Percentiles rank a stretch among this genome's conserved stretches.
phyloP scores from a whole-genome alignment of 2,888 invertebrate species.

The Physocephala rufipes region DNA sequence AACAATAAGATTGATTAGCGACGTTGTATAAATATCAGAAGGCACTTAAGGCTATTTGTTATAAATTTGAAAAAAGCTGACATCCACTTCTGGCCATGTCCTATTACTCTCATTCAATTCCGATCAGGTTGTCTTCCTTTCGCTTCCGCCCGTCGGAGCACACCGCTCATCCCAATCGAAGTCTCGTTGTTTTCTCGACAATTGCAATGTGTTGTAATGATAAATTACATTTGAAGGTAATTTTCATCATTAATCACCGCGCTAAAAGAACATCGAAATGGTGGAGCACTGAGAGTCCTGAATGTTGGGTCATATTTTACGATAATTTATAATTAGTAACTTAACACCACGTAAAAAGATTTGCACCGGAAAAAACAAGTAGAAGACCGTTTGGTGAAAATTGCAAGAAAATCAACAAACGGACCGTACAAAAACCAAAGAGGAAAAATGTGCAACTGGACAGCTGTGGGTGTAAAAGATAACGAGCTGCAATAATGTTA shows the following conservation, averaged over 20 bases:
- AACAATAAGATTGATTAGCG: slow-evolving; percentile 27
- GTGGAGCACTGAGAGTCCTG: not conserved
- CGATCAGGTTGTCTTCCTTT: not conserved
- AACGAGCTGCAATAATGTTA: slow-evolving; percentile 20
- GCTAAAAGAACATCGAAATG: slow-evolving; percentile 1
- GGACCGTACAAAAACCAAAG: not conserved
- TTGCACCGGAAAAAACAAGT: not conserved
- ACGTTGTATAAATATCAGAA: not conserved
- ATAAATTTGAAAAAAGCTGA: not conserved
- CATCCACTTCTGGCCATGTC: not conserved
- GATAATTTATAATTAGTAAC: slow-evolving; percentile 26
- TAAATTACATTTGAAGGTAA: slow-evolving; percentile 29
- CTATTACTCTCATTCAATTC: not conserved
- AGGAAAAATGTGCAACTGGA: not conserved
- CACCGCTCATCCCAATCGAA: not conserved
- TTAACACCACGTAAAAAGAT: slow-evolving; percentile 7
- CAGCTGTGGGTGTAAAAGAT: slow-evolving; percentile 4
- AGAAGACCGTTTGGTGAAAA: not conserved
- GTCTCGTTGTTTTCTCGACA: not conserved
- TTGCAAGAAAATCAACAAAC: not conserved
- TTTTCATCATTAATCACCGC: slow-evolving; percentile 28
- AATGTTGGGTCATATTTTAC: slow-evolving; percentile 2
- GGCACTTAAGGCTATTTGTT: slow-evolving; percentile 5
- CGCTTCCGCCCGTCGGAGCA: not conserved
- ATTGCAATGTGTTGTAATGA: slow-evolving; percentile 7